Conservation (phyloP, 1,140 invertebrate genomes). For the Phocides pigmalion region DNA sequence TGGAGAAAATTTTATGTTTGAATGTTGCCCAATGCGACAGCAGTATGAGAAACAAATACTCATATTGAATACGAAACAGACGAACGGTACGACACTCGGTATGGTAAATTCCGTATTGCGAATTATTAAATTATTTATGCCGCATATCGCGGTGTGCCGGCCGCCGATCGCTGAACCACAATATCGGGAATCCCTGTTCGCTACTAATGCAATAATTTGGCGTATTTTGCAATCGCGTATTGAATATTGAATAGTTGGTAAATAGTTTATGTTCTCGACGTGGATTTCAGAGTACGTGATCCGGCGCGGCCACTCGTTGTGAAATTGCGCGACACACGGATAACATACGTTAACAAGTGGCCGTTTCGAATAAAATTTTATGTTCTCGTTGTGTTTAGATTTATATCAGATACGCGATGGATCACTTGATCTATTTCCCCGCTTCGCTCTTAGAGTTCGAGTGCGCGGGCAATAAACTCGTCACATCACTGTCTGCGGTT, state of each 20-base stretch:
- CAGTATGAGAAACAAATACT: constrained; percentile 83
- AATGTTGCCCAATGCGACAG: constrained; percentile 79
- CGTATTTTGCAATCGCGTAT: constrained; percentile 82
- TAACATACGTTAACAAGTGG: constrained; percentile 74
- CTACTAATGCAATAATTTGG: constrained; percentile 84
- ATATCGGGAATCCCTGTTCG: constrained; percentile 82
- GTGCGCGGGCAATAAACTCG: constrained; percentile 23
- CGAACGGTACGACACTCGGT: constrained; percentile 77
- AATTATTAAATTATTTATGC: constrained; percentile 84
- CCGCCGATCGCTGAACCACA: constrained; percentile 78
- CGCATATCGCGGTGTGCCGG: constrained; percentile 76
- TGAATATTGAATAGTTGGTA: constrained; percentile 82
- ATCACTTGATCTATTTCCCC: constrained; percentile 54
- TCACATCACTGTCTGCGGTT: constrained; percentile 15
- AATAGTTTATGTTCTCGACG: constrained; percentile 82
- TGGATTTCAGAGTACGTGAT: constrained; percentile 81
- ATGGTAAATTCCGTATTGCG: constrained; percentile 83
- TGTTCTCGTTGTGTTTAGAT: constrained; percentile 71
- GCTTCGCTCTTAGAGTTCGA: constrained; percentile 23
- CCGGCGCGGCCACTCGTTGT: constrained; percentile 68
- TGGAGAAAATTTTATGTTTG: constrained; percentile 55
- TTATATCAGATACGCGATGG: constrained; percentile 61
- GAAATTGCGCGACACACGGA: constrained; percentile 73
- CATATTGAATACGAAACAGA: constrained; percentile 81
- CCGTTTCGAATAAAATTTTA: constrained; percentile 71